phyloP scores from a whole-genome alignment of 2,888 invertebrate genomes.

The Electrophaes corylata region DNA sequence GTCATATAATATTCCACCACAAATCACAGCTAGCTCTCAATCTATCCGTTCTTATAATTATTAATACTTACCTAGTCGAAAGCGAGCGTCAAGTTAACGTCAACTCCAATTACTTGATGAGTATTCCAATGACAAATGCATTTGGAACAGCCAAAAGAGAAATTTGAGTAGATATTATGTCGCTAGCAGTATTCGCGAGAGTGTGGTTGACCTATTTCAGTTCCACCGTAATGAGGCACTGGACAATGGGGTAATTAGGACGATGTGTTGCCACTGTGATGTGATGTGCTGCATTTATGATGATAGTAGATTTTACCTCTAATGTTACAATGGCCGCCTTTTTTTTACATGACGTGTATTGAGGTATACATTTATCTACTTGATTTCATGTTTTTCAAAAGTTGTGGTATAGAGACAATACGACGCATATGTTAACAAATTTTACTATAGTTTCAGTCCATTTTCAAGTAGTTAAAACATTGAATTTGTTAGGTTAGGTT shows the following conservation, averaged over 20 bases:
- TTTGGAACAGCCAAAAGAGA: conserved; percentile 57
- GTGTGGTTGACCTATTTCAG: conserved; percentile 43
- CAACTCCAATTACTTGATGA: conserved; percentile 80
- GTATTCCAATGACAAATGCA: conserved; percentile 78
- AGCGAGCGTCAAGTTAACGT: conserved; percentile 78
- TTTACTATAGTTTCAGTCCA: conserved; percentile 51
- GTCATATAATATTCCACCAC: neutral
- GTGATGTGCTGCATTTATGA: neutral
- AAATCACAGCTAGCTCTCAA: neutral
- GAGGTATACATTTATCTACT: no score
- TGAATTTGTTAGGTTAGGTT: conserved; percentile 57
- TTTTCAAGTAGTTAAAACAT: conserved; percentile 50
- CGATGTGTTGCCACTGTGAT: conserved; percentile 29
- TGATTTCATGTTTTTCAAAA: no score
- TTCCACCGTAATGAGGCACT: conserved; percentile 29
- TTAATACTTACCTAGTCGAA: conserved; percentile 73
- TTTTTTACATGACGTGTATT: no score
- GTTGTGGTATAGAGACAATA: no score
- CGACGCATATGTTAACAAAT: no score
- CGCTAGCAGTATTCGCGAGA: conserved; percentile 28
- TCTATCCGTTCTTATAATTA: conserved; percentile 69
- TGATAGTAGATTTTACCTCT: neutral
- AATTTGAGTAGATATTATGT: conserved; percentile 60
- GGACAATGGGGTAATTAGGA: conserved; percentile 35
- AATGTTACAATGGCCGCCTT: no score